Evolutionary conservation across 2,113 vertebrate species (phyloP).

Genomic region (Trogon surrucura): DNA sequence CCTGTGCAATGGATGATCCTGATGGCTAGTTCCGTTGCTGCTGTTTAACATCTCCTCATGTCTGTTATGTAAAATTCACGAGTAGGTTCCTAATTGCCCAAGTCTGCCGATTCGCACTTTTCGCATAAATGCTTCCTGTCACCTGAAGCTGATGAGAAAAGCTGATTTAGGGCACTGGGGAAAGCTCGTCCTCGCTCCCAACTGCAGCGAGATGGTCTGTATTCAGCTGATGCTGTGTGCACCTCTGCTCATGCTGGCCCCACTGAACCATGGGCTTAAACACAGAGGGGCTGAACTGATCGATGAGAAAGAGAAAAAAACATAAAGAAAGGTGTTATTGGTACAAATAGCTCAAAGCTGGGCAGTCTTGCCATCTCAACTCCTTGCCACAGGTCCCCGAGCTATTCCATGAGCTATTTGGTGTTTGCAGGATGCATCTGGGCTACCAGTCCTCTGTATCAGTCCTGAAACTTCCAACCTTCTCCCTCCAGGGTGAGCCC

Average conservation of each 20-base stretch:
- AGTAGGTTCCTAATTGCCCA: not conserved
- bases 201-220: not conserved
- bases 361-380: not conserved
- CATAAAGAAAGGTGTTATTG: not conserved
- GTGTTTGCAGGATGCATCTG: not conserved
- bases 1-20: not conserved
- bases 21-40: not conserved
- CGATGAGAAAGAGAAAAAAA: not conserved
- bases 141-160: conserved; percentile 1
- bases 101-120: not conserved
- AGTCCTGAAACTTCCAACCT: not conserved
- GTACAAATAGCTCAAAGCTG: not conserved
- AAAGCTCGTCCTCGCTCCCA: not conserved
- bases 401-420: not conserved
- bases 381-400: not conserved
- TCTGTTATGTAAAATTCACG: not conserved
- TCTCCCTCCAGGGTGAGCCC: fast-evolving
- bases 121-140: not conserved
- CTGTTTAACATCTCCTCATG: not conserved
- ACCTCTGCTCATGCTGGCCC: not conserved
- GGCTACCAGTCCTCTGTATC: not conserved
- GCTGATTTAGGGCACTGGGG: not conserved
- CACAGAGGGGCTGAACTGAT: not conserved
- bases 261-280: not conserved
- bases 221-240: not conserved